These are phyloP conservation scores for Mystacornis crossleyi DNA, from an alignment of 2,113 vertebrate genomes.

Conservation along the genomic window DNA sequence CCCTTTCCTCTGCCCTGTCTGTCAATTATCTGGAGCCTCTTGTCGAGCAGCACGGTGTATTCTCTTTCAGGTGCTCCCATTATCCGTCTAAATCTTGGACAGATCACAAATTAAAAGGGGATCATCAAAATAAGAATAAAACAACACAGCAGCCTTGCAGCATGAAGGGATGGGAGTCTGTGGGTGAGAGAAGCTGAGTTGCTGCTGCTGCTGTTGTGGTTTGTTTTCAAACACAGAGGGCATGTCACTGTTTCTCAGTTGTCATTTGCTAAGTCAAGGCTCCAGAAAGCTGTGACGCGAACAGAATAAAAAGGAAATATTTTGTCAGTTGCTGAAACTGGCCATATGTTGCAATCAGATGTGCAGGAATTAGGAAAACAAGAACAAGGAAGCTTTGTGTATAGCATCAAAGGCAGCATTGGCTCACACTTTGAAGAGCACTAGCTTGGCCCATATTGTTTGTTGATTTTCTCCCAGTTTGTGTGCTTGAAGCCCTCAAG, in stretches of 20 bases:
- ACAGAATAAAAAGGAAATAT: neutral
- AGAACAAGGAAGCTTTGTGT: neutral
- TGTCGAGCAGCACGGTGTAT: neutral
- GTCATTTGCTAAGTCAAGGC: neutral
- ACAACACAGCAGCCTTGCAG: neutral
- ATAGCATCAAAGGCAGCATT: neutral
- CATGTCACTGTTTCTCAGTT: neutral
- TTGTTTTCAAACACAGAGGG: neutral
- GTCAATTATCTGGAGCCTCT: neutral
- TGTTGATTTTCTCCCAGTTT: conserved; percentile 1
- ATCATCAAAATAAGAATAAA: conserved; percentile 41
- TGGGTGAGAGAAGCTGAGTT: neutral
- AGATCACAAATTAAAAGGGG: neutral
- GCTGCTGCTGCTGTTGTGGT: neutral
- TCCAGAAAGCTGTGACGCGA: neutral
- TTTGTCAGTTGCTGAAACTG: conserved; percentile 32
- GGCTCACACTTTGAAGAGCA: neutral
- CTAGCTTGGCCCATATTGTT: neutral
- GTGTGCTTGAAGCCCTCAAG: neutral
- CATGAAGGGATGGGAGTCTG: neutral
- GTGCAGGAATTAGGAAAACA: conserved; percentile 18
- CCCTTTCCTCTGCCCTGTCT: neutral
- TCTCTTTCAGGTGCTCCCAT: conserved; percentile 47
- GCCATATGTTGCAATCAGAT: conserved; percentile 40
- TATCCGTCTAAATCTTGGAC: neutral